phyloP scores from a whole-genome alignment of 2,797 vertebrate species.

The Philypnodon macrostomus region DNA sequence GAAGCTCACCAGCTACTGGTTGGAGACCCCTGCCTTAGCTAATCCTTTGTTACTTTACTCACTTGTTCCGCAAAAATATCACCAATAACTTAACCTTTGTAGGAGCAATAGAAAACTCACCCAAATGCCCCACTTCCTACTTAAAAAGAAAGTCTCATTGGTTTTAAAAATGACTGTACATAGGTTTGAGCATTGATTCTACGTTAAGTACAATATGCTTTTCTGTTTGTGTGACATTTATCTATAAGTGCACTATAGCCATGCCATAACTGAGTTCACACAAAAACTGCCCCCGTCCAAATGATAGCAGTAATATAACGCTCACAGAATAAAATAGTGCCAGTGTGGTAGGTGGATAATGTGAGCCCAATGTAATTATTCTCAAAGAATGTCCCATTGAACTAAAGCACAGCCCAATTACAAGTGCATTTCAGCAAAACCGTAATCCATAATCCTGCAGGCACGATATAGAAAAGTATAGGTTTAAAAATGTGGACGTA shows the following conservation, averaged over 20 bases:
- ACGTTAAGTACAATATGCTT: neutral
- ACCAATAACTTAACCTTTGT: no score
- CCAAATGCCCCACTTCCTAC: constrained; percentile 32
- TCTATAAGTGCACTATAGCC: constrained; percentile 40
- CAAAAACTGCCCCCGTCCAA: constrained; percentile 26
- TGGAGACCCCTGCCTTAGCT: no score
- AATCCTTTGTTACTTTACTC: no score
- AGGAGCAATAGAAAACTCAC: no score
- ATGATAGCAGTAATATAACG: constrained; percentile 20
- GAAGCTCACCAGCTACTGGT: no score
- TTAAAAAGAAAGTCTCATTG: constrained; percentile 33
- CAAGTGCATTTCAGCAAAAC: constrained; percentile 24
- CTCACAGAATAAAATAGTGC: constrained; percentile 7
- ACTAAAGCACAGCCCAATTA: constrained; percentile 39
- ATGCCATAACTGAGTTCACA: constrained; percentile 30
- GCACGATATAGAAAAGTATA: neutral
- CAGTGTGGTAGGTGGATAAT: constrained; percentile 19
- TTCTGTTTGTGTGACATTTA: constrained; percentile 42
- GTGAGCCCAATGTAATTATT: constrained; percentile 27
- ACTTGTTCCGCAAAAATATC: no score
- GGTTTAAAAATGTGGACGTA: constrained; percentile 8
- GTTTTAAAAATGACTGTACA: constrained; percentile 1
- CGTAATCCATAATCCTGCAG: constrained; percentile 26
- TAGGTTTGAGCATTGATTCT: constrained; percentile 6
- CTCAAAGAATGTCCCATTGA: constrained; percentile 38